Conservation (phyloP, 2,797 vertebrate species). For the Lagodon rhomboides region DNA sequence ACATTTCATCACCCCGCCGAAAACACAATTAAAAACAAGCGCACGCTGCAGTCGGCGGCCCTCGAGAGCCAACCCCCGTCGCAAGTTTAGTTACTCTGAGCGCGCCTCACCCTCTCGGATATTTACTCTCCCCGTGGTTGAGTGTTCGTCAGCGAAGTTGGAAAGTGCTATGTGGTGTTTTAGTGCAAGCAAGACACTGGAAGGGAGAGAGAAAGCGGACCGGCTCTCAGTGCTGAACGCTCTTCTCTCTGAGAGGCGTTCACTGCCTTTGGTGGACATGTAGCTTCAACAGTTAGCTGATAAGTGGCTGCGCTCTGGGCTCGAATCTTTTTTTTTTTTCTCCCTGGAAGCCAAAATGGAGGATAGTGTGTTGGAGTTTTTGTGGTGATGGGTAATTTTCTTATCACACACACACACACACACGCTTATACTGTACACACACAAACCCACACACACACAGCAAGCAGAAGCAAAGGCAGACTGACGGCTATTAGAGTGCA, state of each 20-base stretch:
- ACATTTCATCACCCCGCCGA: constrained; percentile 78
- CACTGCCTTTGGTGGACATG: constrained; percentile 50
- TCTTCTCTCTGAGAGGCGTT: constrained; percentile 55
- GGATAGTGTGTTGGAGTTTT: constrained; percentile 27
- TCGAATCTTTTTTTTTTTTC: constrained; percentile 9
- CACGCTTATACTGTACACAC: constrained; percentile 13
- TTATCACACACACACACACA: constrained; percentile 14
- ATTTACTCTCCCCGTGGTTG: constrained; percentile 68
- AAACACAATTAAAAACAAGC: constrained; percentile 81
- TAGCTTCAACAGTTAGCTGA: constrained; percentile 60
- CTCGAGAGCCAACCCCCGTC: constrained; percentile 33
- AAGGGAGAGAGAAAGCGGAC: constrained; percentile 52
- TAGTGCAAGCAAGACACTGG: constrained; percentile 33
- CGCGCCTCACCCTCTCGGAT: constrained; percentile 54
- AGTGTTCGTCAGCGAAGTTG: constrained; percentile 64
- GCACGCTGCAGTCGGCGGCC: constrained; percentile 35
- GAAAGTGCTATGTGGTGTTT: constrained; percentile 33
- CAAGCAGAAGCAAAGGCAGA: constrained; percentile 71
- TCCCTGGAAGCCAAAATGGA: constrained; percentile 55
- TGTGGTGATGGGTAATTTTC: constrained; percentile 46
- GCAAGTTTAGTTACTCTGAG: constrained; percentile 66
- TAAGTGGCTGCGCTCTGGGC: constrained; percentile 55
- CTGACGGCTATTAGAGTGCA: constrained; percentile 83
- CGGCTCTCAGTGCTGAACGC: constrained; percentile 38
- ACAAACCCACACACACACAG: constrained; percentile 31